These are phyloP conservation scores for Onthophagus taurus DNA, from an alignment of 1,140 invertebrate genomes.

Conservation along the genomic window DNA sequence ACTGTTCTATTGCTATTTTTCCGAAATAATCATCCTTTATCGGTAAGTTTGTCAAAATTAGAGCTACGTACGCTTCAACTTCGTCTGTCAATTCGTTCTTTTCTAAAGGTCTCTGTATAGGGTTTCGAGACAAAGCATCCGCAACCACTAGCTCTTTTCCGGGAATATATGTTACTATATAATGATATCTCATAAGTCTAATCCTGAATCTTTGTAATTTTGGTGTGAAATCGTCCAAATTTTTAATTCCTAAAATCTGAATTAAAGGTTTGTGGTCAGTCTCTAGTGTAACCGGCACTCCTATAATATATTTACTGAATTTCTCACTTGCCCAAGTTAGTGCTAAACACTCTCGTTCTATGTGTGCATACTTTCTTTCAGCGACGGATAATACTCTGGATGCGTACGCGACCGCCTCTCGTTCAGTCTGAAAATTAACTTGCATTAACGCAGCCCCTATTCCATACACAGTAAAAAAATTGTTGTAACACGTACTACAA, in stretches of 20 bases:
- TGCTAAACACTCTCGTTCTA: slow-evolving; percentile 38
- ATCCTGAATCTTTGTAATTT: slow-evolving; percentile 36
- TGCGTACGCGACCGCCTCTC: slow-evolving; percentile 34
- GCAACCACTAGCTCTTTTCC: slow-evolving; percentile 30
- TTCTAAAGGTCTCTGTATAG: slow-evolving; percentile 5
- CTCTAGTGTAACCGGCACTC: slow-evolving; percentile 18
- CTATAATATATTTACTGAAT: slow-evolving; percentile 32
- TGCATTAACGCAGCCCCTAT: slow-evolving; percentile 13
- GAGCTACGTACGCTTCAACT: slow-evolving; percentile 1
- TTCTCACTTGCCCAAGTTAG: slow-evolving; percentile 29
- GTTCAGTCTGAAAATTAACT: slow-evolving; percentile 5
- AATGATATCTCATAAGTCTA: slow-evolving; percentile 32
- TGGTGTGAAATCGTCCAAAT: slow-evolving; percentile 30
- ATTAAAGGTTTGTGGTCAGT: slow-evolving; percentile 32
- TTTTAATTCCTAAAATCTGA: slow-evolving; percentile 26
- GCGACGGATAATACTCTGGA: slow-evolving; percentile 29
- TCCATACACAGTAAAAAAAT: too few species aligned
- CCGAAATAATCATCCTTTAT: slow-evolving; percentile 15
- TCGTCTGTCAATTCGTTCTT: slow-evolving; percentile 12
- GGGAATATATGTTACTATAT: slow-evolving; percentile 27
- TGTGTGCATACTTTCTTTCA: slow-evolving; percentile 36
- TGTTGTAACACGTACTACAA: too few species aligned
- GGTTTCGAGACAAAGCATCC: slow-evolving; percentile 28
- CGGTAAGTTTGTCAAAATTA: slow-evolving; percentile 4
- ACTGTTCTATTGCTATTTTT: slow-evolving; percentile 18